Conservation (phyloP, 2,113 vertebrate genomes). For the Hyaena hyaena region DNA sequence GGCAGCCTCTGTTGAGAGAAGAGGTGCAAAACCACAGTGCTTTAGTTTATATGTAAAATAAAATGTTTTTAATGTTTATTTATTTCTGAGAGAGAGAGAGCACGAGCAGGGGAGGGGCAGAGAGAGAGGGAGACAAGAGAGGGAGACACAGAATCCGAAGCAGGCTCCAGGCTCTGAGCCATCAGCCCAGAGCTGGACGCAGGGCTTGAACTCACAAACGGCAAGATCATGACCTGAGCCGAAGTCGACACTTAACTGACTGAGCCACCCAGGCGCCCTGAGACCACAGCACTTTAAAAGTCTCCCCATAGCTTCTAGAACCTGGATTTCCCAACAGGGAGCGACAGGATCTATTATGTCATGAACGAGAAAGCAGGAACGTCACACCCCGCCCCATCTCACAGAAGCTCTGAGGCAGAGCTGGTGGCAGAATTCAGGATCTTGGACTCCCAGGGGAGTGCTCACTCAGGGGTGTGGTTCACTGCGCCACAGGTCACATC, state of each 20-base stretch:
- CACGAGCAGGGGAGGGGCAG: too few species aligned
- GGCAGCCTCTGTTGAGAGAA: background rate
- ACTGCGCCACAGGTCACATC: background rate
- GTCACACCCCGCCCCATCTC: background rate
- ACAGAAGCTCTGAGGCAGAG: background rate
- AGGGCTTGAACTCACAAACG: too few species aligned
- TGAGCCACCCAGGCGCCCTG: too few species aligned
- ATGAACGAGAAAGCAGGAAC: background rate
- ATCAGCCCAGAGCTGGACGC: too few species aligned
- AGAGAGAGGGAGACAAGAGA: too few species aligned
- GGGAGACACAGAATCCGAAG: too few species aligned
- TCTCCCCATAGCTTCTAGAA: background rate
- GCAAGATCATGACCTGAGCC: too few species aligned
- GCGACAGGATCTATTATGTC: background rate
- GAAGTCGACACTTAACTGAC: too few species aligned
- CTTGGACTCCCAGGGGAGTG: background rate
- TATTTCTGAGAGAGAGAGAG: too few species aligned
- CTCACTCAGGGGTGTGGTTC: background rate
- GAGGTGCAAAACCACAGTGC: background rate
- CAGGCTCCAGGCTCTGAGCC: too few species aligned
- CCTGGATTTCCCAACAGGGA: background rate
- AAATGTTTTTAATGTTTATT: too few species aligned
- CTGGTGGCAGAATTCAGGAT: background rate
- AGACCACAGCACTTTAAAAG: background rate
- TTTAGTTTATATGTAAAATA: background rate